phyloP scores from a whole-genome alignment of 2,888 invertebrate species.

The Himalopsyche japonica region DNA sequence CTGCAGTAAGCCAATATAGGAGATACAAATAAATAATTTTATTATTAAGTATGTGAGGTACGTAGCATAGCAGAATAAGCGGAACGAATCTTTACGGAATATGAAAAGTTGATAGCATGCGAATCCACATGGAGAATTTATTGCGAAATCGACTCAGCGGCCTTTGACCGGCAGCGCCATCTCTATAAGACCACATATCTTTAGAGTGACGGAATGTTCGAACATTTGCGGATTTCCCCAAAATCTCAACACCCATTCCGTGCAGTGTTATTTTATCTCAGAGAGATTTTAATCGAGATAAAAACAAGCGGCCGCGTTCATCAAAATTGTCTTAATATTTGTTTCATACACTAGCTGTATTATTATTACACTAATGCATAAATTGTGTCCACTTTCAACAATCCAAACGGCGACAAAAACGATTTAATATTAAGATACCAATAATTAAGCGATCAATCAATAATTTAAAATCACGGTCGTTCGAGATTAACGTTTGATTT shows the following conservation, averaged over 20 bases:
- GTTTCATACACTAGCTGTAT: too few species aligned
- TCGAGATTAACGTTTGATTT: too few species aligned
- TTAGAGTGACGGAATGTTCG: not conserved
- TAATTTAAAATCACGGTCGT: too few species aligned
- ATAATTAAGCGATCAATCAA: too few species aligned
- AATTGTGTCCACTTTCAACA: too few species aligned
- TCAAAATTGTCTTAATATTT: not conserved
- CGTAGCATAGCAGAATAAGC: not conserved
- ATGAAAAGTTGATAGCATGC: not conserved
- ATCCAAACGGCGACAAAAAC: too few species aligned
- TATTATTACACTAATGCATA: too few species aligned
- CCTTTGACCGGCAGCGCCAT: not conserved
- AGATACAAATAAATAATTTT: too few species aligned
- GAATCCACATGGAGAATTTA: not conserved
- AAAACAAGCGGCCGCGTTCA: not conserved
- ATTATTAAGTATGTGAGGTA: too few species aligned
- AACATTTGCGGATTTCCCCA: constrained; percentile 4
- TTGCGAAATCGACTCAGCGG: not conserved
- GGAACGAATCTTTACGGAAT: not conserved
- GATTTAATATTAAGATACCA: too few species aligned
- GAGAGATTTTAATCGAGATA: not conserved
- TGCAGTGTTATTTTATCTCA: not conserved
- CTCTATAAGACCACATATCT: not conserved
- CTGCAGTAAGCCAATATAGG: too few species aligned
- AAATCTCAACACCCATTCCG: not conserved